Evolutionary conservation across 1,140 invertebrate genomes (phyloP), one percentile per base, ranked within the genome.

Genomic region (Penaeus chinensis): DNA sequence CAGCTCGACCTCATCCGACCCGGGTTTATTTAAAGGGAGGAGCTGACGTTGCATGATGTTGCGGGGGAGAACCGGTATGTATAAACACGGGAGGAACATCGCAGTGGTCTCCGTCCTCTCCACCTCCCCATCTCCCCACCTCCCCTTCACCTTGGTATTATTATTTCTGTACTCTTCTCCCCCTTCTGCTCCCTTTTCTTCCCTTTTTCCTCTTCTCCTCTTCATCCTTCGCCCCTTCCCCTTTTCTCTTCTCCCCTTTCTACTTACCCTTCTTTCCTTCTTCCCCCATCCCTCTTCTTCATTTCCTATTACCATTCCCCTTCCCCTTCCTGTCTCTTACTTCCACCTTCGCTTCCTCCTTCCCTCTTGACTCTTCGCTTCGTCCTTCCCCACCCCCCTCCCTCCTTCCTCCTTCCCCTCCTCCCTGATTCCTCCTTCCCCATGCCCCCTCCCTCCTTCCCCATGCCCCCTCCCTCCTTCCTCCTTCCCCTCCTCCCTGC

Each of bases 281-380:
- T 42, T 42, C 37, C 37, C 7, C 37, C 37, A 42, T 42, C 37
- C 74, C 82, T 84, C 65, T 60, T 54, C 32, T 32, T 32, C 32
- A 32, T 32, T 32, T 32, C 32, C 32, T 32, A 32, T 32, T 32
- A 2, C 32, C 32, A 32, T 32, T 32, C 74, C 63, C 16, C 65
- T 69, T 42, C 37, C 60, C 65, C 60, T 63, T 54, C 65, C 79
- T 63, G 32, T 81, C 60, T 63, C 79, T 81, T 32, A 13, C 37
- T 79, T 27, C 27, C 80, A 47, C 61, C 27, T 54, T 82, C 62
- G 4, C n/a, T 82, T 42, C 24, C 20, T 22, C 4, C 65, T 7
- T 5, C 24, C 24, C 24, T 24, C 24, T 24, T 66, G 2, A 3
- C 16, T 16, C 60, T 20, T 54, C 54, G 32, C 32, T 2, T 32